Base-by-base conservation (phyloP, 2,888 invertebrate genomes). In the Acrobasis repandana region DNA sequence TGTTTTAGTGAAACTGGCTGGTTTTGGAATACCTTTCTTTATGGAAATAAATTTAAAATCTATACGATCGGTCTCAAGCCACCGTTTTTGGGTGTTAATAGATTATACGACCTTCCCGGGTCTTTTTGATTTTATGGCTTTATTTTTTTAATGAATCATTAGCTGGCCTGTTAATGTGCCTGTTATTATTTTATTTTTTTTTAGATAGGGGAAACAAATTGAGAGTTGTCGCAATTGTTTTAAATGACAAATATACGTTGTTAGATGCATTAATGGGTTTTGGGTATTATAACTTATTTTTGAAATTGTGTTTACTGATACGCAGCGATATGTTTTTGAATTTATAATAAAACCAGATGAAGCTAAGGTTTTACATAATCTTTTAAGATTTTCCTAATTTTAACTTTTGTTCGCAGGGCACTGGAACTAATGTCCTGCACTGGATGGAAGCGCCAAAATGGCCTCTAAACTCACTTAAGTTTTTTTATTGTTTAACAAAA, bases 81-180 rank as follows among this genome's bases (percentile, higher is more conserved):
- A 85, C 86, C 75, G 89, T 83, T 83, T 79, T 80, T 76, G 77
- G 79, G 88, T 89, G 90, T 89, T 90, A 89, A 90, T 88, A 87
- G 86, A 83, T 86, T 80, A 81, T 75, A 72, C 67, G 67, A 66
- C 58, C 67, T 63, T 65, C 51, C 61, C 51, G 58, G 59, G 67
- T 66, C 73, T 72, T 72, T 71, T 61, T 70, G 65, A 67, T 75
- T 78, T 79, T 76, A 79, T 79, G 69, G 75, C 80, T 77, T 81
- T 67, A 67, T 67, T 69, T 69, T 66, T 69, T 63, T 63, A 67
- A 69, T 67, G 66, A 70, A 61, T 66, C 68, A 79, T 79, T 79
- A 66, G 61, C 62, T 63, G 54, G 49, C 33, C 49, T 58, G 48
- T 58, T 49, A 58, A 58, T 58, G 58, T 49, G 16, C 20, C 16